Percentiles rank a stretch among this genome's conserved stretches.
phyloP scores from a whole-genome alignment of 2,888 invertebrate genomes.

The Agrotis puta region DNA sequence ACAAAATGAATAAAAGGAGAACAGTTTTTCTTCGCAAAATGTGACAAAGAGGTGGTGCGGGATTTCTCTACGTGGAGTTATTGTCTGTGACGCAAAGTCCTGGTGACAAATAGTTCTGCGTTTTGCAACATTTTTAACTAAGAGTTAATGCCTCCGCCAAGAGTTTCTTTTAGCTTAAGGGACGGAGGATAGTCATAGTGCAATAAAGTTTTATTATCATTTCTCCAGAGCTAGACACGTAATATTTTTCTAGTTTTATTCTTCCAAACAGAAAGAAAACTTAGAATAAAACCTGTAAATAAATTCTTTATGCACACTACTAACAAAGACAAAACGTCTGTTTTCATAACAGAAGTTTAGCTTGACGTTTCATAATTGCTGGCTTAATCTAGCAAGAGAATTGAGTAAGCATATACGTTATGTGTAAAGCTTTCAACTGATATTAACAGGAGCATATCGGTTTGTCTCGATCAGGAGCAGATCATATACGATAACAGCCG shows the following conservation, averaged over 20 bases:
- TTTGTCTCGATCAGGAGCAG: constrained; percentile 1
- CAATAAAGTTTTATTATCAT: constrained; percentile 63
- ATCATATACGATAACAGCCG: constrained; percentile 14
- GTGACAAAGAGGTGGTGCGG: constrained; percentile 86
- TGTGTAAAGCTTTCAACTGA: constrained; percentile 4
- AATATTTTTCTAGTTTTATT: constrained; percentile 45
- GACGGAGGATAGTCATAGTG: constrained; percentile 51
- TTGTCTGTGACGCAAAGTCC: constrained; percentile 86
- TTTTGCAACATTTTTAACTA: constrained; percentile 85
- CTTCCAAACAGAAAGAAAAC: constrained; percentile 6
- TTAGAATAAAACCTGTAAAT: not conserved
- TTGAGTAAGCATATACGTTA: constrained; percentile 4
- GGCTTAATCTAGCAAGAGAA: constrained; percentile 7
- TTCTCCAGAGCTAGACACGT: constrained; percentile 29
- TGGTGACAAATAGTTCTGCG: constrained; percentile 84
- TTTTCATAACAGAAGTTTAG: not conserved
- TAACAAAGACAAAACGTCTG: not conserved
- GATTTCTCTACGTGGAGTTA: constrained; percentile 87
- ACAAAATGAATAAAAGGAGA: constrained; percentile 82
- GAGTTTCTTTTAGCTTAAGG: constrained; percentile 62
- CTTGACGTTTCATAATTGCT: constrained; percentile 21
- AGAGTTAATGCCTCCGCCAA: constrained; percentile 75
- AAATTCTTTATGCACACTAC: not conserved
- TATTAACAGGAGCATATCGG: constrained; percentile 12
- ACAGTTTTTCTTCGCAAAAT: constrained; percentile 85